Conservation (phyloP, 2,113 vertebrate species). For the Xyliphius kryptos region DNA sequence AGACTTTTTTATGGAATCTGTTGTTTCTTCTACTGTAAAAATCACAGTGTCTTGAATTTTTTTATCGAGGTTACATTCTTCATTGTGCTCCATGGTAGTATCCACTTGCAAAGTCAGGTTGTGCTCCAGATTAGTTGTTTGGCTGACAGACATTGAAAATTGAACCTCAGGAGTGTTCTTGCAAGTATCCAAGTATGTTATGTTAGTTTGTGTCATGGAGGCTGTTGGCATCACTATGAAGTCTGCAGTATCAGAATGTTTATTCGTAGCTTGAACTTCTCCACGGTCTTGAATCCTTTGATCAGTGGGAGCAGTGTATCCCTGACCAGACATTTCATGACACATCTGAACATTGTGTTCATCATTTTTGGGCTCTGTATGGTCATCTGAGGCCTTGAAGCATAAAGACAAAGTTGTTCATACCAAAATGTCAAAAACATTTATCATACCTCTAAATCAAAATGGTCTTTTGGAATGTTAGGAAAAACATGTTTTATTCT, state of each 20-base stretch:
- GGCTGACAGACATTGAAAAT: too few relatives aligned
- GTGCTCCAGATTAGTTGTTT: too few relatives aligned
- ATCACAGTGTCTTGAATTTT: too few relatives aligned
- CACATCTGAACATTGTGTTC: background rate
- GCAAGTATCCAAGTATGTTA: too few relatives aligned
- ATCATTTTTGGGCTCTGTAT: background rate
- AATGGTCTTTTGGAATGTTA: background rate
- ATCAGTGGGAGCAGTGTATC: constrained; percentile 4
- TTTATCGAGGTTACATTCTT: too few relatives aligned
- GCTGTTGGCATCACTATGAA: constrained; percentile 4
- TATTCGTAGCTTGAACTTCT: background rate
- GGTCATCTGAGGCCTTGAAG: constrained; percentile 8
- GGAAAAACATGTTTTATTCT: background rate
- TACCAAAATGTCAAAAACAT: background rate
- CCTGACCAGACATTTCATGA: constrained; percentile 1
- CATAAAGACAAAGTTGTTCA: background rate
- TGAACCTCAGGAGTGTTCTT: too few relatives aligned
- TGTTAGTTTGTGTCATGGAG: too few relatives aligned
- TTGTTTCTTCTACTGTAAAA: too few relatives aligned
- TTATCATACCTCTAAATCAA: background rate
- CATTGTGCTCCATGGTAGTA: too few relatives aligned
- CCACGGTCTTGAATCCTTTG: background rate
- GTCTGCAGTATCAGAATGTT: constrained; percentile 1
- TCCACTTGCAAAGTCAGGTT: too few relatives aligned
- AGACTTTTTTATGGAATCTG: background rate